Percentiles rank a stretch among this genome's conserved stretches.
Evolutionary conservation across 2,888 invertebrate genomes (phyloP).

Genomic region (Hipparchia semele): DNA sequence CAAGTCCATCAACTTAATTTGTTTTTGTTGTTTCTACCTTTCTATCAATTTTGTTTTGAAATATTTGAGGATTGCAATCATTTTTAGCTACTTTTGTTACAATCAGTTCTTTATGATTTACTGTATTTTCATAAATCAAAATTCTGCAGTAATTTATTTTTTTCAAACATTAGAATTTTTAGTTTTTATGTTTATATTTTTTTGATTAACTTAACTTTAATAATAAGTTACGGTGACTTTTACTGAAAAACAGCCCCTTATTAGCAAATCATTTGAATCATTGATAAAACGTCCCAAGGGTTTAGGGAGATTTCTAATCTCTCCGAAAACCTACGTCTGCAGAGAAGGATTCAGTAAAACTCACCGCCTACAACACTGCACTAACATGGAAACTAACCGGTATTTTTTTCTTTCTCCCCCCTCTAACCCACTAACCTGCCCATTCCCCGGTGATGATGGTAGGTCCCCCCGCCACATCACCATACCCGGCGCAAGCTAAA

Average conservation of each 20-base stretch:
- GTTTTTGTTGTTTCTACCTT: constrained; percentile 45
- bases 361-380: constrained; percentile 46
- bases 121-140: neutral
- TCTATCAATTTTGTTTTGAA: constrained; percentile 24
- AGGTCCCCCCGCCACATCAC: constrained; percentile 85
- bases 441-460: constrained; percentile 79
- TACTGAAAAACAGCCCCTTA: constrained; percentile 28
- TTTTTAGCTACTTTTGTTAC: constrained; percentile 1
- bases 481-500: constrained; percentile 82
- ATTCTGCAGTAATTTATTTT: neutral
- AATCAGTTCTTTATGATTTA: neutral
- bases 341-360: constrained; percentile 42
- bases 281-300: neutral
- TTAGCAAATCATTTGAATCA: neutral
- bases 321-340: neutral
- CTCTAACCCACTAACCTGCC: constrained; percentile 77
- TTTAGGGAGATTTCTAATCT: neutral
- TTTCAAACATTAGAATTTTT: neutral
- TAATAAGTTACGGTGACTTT: constrained; percentile 47
- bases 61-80: constrained; percentile 20
- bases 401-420: constrained; percentile 59
- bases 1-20: constrained; percentile 60
- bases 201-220: constrained; percentile 26
- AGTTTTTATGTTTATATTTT: neutral
- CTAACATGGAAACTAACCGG: constrained; percentile 72